Evolutionary conservation across 2,888 invertebrate genomes (phyloP), one percentile per base, ranked within the genome.

Genomic region (Lasioglossum lativentre): DNA sequence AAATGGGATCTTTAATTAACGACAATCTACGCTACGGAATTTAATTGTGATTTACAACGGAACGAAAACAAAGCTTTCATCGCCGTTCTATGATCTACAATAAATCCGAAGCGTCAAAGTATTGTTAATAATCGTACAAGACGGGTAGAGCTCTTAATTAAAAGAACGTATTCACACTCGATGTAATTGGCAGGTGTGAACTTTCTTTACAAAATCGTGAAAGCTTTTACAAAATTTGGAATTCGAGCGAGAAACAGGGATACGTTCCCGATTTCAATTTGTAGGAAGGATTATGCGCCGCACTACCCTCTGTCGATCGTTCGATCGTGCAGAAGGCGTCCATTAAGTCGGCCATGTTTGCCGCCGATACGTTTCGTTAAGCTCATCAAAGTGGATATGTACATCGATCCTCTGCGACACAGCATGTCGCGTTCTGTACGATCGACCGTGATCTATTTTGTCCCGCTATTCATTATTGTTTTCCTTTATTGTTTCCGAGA

Each of bases 371-470:
- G 84, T 80, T 78, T 86, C 77, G 80, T 81, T 85, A 84, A 86
- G 86, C 85, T 88, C 82, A 72, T 83, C 82, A 83, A 80, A 85
- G 75, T 86, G 70, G 88, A 89, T 89, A 89, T 89, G 85, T 88
- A 88, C 82, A 86, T 83, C 80, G 71, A 86, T 76, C 82, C 59
- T 59, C 45, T 63, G 78, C 77, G 66, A 75, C 70, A 72, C 77
- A 72, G 71, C 63, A 59, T n/a, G 63, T 47, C 78, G 78, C 63
- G 23, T 84, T 73, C 83, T 80, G 85, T 74, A 78, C 71, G 72
- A 88, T 83, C 88, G 83, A 83, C 73, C 87, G 68, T 70, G 30
- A 80, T 66, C 66, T 19, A 30, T 73, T 73, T n/a, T 14, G n/a
- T 3, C 34, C 40, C 34, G 42, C 23, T 12, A 23, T 47, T 30